A percentile compares a stretch with the other conserved stretches of the same genome.
Conservation (phyloP, 2,797 vertebrate genomes). For the Neopelma chrysocephalum region DNA sequence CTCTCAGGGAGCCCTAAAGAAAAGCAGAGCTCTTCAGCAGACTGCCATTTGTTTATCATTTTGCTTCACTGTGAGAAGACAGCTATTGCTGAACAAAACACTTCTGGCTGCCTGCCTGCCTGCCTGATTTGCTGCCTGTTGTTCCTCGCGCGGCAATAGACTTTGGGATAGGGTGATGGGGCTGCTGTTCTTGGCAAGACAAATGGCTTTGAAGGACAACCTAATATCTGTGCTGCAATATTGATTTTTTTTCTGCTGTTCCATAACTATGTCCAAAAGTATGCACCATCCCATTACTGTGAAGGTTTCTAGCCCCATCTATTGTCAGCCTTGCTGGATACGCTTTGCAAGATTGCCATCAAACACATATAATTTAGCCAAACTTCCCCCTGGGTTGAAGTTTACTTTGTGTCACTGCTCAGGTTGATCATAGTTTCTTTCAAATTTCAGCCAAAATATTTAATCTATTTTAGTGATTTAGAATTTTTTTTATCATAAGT, state of each 20-base stretch:
- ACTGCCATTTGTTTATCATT: neutral
- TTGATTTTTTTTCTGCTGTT: neutral
- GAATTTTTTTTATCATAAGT: neutral
- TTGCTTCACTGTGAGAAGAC: neutral
- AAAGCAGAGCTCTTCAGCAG: neutral
- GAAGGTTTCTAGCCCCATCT: conserved; percentile 17
- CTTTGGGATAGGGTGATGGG: neutral
- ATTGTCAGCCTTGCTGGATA: neutral
- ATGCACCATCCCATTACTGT: neutral
- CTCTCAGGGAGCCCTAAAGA: neutral
- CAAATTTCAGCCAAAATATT: neutral
- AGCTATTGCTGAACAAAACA: neutral
- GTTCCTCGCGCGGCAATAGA: neutral
- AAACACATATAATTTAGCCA: neutral
- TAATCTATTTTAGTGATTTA: neutral
- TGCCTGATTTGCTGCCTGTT: neutral
- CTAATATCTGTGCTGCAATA: neutral
- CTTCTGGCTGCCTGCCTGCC: neutral
- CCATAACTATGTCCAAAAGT: neutral
- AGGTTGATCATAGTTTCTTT: neutral
- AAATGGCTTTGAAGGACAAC: neutral
- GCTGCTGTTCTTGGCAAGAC: neutral
- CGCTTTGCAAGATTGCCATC: neutral
- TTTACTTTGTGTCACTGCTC: neutral
- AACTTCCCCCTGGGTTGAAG: neutral